Evolutionary conservation across 2,113 vertebrate genomes (phyloP).

Genomic region (Megaceryle torquata): DNA sequence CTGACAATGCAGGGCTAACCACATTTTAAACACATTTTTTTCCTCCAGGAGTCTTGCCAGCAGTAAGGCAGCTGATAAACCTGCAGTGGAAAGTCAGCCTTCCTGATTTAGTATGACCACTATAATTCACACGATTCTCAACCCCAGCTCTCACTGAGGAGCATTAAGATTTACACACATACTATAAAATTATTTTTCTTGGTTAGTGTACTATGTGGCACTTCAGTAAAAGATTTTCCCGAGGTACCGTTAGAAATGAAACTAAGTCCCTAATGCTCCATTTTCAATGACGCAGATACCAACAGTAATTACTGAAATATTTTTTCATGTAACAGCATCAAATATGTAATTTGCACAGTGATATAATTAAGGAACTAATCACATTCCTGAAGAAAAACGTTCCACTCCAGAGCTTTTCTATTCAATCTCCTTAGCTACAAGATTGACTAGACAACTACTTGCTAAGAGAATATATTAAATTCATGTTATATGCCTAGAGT

Average conservation of each 20-base stretch:
- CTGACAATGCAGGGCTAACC: background rate
- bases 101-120: background rate
- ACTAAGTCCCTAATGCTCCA: background rate
- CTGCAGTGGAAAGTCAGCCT: background rate
- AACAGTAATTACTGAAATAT: constrained; percentile 11
- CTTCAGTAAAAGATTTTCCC: background rate
- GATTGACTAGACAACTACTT: constrained; percentile 7
- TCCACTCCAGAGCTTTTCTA: background rate
- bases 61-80: background rate
- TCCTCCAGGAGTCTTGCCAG: background rate
- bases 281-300: constrained; percentile 14
- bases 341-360: constrained; percentile 22
- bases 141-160: background rate
- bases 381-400: constrained; percentile 31
- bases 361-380: constrained; percentile 56
- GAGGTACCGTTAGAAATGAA: background rate
- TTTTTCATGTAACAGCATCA: constrained; percentile 13
- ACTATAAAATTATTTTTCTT: background rate
- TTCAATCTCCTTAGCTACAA: background rate
- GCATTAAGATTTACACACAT: background rate
- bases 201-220: background rate
- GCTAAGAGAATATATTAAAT: background rate
- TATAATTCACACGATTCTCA: background rate
- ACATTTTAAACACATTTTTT: background rate
- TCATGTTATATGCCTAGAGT: background rate